phyloP scores from a whole-genome alignment of 1,140 invertebrate species.

The Druon quercuslanigerum region DNA sequence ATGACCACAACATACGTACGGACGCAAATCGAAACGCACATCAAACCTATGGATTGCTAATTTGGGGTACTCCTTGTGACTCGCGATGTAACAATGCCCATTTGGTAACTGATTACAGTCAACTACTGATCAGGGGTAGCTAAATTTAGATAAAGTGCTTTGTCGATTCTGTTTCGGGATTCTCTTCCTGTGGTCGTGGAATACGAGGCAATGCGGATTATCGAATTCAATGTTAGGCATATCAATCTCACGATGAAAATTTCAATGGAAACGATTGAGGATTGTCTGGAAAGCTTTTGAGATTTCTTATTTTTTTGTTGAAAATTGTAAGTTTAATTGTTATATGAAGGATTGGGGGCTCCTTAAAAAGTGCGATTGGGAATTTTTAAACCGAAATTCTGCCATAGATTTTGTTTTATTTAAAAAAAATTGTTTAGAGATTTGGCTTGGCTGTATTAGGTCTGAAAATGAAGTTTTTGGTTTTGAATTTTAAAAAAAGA shows the following conservation, averaged over 20 bases:
- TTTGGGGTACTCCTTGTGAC: slow-evolving; percentile 22
- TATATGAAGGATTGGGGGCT: too few relatives aligned
- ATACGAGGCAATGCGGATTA: slow-evolving; percentile 15
- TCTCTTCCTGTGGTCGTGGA: slow-evolving; percentile 7
- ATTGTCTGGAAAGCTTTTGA: not conserved
- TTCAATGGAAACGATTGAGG: not conserved
- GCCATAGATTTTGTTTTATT: too few relatives aligned
- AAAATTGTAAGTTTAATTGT: too few relatives aligned
- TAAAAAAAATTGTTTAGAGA: too few relatives aligned
- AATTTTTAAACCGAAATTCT: too few relatives aligned
- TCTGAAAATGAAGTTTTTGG: too few relatives aligned
- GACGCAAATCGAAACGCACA: slow-evolving; percentile 29
- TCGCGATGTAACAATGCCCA: slow-evolving; percentile 28
- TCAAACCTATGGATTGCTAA: slow-evolving; percentile 30
- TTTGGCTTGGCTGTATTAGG: too few relatives aligned
- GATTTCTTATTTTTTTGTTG: not conserved
- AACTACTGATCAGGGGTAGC: slow-evolving; percentile 27
- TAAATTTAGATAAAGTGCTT: slow-evolving; percentile 27
- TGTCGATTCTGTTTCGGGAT: slow-evolving; percentile 17
- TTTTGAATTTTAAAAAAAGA: too few relatives aligned
- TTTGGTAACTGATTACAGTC: slow-evolving; percentile 29
- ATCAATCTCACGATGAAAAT: not conserved
- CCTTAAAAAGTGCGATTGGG: too few relatives aligned
- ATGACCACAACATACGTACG: slow-evolving; percentile 27
- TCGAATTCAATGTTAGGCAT: slow-evolving; percentile 24